A percentile compares a stretch with the other conserved stretches of the same genome.
phyloP scores from a whole-genome alignment of 2,888 invertebrate species.

The Crocallis elinguaria region DNA sequence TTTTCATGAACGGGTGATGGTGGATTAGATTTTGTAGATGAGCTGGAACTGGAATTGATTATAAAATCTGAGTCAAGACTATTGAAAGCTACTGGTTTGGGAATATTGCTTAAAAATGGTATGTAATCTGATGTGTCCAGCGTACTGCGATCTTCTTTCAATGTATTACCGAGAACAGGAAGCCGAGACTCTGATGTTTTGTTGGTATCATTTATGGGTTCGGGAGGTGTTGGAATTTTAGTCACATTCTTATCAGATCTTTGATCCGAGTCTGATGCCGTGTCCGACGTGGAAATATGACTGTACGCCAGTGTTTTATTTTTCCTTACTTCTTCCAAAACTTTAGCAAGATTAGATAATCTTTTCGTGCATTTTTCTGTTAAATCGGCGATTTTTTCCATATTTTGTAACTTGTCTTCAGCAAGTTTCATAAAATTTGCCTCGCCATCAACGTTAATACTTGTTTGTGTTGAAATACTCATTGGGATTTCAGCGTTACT shows the following conservation, averaged over 20 bases:
- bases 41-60: constrained; percentile 26
- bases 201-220: constrained; percentile 30
- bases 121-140: constrained; percentile 46
- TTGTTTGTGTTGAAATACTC: constrained; percentile 69
- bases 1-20: constrained; percentile 34
- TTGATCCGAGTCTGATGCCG: constrained; percentile 65
- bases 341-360: constrained; percentile 76
- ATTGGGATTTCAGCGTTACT: constrained; percentile 43
- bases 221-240: constrained; percentile 24
- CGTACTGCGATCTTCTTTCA: constrained; percentile 24
- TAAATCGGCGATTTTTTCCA: constrained; percentile 79
- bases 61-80: constrained; percentile 24
- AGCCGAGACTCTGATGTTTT: constrained; percentile 34
- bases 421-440: constrained; percentile 68
- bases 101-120: constrained; percentile 63
- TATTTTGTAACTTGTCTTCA: constrained; percentile 75
- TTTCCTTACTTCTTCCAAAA: constrained; percentile 76
- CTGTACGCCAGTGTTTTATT: constrained; percentile 74
- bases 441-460: constrained; percentile 57
- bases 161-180: constrained; percentile 27
- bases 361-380: constrained; percentile 78
- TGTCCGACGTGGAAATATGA: constrained; percentile 68
- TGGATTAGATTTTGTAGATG: constrained; percentile 30
- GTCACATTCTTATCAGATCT: constrained; percentile 52
- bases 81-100: constrained; percentile 58